Base-by-base conservation (phyloP, 2,797 vertebrate species). In the Paramormyrops hopkinsi region DNA sequence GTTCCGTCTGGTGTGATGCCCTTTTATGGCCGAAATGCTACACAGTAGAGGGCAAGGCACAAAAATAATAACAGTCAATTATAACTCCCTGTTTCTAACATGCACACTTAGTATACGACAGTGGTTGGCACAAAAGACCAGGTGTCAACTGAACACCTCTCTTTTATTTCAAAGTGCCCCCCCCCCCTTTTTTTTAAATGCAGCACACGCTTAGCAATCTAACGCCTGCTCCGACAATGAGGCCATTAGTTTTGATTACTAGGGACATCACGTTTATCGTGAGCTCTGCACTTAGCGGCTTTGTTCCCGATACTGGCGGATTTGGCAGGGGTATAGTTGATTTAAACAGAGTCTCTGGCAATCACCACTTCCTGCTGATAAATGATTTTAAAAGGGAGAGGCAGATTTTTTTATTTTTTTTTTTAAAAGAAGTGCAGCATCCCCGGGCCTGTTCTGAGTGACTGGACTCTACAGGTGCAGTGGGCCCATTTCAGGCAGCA, bases 101-200 rank as follows among this genome's bases (percentile, higher is more conserved):
- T 87, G 85, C 46, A 22, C 50, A 12, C 86, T 90, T 89, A 59
- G 51, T 46, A 56, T 89, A 89, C 33, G 33, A 62, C 89, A 84
- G 85, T 89, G 90, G 82, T 93, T 95, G 91, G 94, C 92, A 96
- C 96, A 97, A 97, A 97, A 95, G 96, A 97, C 96, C 97, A 98
- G 97, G 97, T 97, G 97, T 96, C 96, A 96, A 93, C 92, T 59
- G 91, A 73, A 93, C 93, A 94, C 95, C 94, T 94, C 94, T 93
- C 22, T 50, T 95, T 93, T 94, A 93, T 91, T 95, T 95, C 93
- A 94, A 82, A 82, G 19, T n/a, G 41, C 76, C 17, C 76, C 17
- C 19, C 76, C 37, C 41, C 41, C 91, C 94, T 94, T 93, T 93
- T 94, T 93, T 89, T 93, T 93, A 92, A 69, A 90, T 0, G 79